These are phyloP conservation scores for Lutjanus erythropterus DNA, from an alignment of 2,113 vertebrate species.

Conservation along the genomic window DNA sequence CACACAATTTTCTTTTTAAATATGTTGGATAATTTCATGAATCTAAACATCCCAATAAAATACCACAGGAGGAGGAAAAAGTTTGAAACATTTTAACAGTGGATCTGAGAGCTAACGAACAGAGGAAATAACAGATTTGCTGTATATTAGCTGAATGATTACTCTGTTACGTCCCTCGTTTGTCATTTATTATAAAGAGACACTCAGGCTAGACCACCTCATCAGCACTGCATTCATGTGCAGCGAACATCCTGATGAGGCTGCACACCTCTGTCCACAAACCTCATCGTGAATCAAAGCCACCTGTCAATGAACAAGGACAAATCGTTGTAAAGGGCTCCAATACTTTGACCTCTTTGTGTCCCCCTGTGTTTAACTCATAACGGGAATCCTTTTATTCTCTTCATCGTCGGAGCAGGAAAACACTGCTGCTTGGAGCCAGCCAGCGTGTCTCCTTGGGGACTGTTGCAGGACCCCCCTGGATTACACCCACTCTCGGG, in stretches of 20 bases:
- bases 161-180: not conserved
- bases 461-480: not conserved
- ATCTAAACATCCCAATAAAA: not conserved
- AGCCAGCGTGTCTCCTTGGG: conserved; percentile 17
- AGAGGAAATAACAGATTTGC: not conserved
- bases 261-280: not conserved
- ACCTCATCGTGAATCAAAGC: not conserved
- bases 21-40: too few relatives aligned
- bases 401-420: conserved; percentile 25
- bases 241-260: not conserved
- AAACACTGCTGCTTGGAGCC: conserved; percentile 26
- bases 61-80: not conserved
- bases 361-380: not conserved
- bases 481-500: conserved; percentile 47
- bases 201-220: not conserved
- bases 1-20: not conserved
- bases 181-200: not conserved
- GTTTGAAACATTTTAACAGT: not conserved
- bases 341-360: not conserved
- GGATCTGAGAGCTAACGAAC: not conserved
- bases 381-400: not conserved
- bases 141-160: not conserved
- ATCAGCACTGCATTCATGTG: not conserved
- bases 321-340: not conserved
- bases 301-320: not conserved